These are phyloP conservation scores for Tylochromis polylepis DNA, from an alignment of 2,113 vertebrate genomes.

Conservation along the genomic window DNA sequence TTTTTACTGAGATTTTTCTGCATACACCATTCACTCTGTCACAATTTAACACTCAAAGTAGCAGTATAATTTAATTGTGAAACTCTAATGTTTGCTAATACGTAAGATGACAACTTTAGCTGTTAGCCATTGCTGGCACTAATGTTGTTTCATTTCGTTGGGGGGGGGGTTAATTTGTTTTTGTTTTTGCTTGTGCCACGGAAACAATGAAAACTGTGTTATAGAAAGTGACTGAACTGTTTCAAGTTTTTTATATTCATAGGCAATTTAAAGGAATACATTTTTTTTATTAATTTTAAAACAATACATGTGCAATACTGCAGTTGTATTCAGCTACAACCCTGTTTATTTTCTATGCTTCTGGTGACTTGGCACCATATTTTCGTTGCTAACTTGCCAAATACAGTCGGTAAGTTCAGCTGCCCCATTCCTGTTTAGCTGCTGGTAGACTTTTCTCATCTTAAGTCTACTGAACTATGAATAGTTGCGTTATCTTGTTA, in stretches of 20 bases:
- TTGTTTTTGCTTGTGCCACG: background rate
- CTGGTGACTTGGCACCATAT: background rate
- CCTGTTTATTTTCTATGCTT: background rate
- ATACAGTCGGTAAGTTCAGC: background rate
- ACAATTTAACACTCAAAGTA: background rate
- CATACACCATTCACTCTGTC: too few relatives aligned
- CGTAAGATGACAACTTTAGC: background rate
- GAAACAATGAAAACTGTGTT: background rate
- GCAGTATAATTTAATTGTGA: background rate
- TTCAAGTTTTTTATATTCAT: background rate
- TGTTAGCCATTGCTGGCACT: background rate
- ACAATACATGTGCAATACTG: background rate
- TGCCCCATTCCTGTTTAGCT: background rate
- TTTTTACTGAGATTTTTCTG: background rate
- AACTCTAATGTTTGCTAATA: background rate
- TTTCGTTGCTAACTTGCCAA: background rate
- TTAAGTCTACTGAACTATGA: background rate
- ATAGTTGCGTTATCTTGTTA: background rate
- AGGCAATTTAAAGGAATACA: background rate
- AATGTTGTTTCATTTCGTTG: background rate
- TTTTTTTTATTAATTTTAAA: background rate
- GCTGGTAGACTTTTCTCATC: background rate
- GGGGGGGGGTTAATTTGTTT: background rate
- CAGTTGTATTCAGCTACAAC: background rate
- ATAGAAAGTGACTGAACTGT: background rate